A percentile compares a stretch with the other conserved stretches of the same genome.
These are phyloP conservation scores for Sitophilus oryzae DNA, from an alignment of 1,140 invertebrate genomes.

Conservation along the genomic window DNA sequence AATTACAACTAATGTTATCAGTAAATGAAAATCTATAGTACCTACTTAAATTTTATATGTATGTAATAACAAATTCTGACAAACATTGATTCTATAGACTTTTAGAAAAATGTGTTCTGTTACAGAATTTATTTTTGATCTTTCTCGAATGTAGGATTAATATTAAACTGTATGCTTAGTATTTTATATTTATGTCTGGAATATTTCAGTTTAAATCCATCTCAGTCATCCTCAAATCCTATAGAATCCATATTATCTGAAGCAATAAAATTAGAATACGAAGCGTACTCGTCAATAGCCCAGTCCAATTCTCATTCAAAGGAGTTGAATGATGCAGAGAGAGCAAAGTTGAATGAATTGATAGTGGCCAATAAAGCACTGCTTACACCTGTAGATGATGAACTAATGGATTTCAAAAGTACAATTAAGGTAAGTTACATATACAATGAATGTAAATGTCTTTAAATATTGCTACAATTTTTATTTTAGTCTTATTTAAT, in stretches of 20 bases:
- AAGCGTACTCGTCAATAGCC: conserved; percentile 57
- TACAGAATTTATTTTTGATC: too few species aligned
- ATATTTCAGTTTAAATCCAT: conserved; percentile 15
- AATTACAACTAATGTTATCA: too few species aligned
- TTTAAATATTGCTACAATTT: too few species aligned
- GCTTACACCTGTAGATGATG: conserved; percentile 73
- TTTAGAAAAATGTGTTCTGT: too few species aligned
- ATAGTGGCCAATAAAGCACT: conserved; percentile 78
- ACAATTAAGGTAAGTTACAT: conserved; percentile 13
- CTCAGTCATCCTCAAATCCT: conserved; percentile 47
- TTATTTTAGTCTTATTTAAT: too few species aligned
- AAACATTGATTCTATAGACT: too few species aligned
- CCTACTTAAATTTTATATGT: too few species aligned
- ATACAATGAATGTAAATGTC: too few species aligned
- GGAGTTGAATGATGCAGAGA: conserved; percentile 75
- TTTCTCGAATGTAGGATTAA: too few species aligned
- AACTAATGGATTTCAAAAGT: conserved; percentile 40
- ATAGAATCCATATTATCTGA: conserved; percentile 77
- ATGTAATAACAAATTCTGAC: too few species aligned
- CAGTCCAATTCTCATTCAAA: conserved; percentile 54
- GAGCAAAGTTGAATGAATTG: conserved; percentile 74
- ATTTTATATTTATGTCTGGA: background rate
- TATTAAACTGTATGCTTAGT: too few species aligned
- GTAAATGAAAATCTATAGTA: too few species aligned
- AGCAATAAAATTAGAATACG: conserved; percentile 77